Percentiles rank a stretch among this genome's conserved stretches.
Conservation (phyloP, 2,113 vertebrate species). For the Emydocephalus ijimae region DNA sequence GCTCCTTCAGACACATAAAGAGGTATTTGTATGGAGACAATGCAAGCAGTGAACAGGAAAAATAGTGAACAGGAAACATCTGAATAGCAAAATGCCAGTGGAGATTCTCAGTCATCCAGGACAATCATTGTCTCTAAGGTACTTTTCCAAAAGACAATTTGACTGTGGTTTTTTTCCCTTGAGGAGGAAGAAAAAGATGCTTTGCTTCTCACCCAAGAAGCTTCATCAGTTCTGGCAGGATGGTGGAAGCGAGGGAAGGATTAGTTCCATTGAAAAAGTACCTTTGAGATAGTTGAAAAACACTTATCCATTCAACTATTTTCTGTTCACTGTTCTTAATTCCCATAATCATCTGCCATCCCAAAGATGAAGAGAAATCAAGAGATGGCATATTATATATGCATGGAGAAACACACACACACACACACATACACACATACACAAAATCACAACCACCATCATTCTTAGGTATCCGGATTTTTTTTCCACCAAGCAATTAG, state of each 20-base stretch:
- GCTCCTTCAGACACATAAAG: not conserved
- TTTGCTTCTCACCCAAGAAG: not conserved
- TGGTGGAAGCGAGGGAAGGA: not conserved
- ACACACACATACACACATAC: too few relatives aligned
- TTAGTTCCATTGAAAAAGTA: not conserved
- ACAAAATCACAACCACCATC: not conserved
- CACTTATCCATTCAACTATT: not conserved
- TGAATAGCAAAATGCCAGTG: not conserved
- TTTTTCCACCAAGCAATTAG: not conserved
- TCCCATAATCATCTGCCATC: not conserved
- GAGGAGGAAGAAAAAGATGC: not conserved
- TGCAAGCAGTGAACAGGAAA: not conserved
- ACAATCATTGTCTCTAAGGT: not conserved
- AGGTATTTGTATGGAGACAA: not conserved
- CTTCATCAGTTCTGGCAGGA: not conserved
- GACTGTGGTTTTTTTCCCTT: not conserved
- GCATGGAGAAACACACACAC: too few relatives aligned
- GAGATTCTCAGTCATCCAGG: not conserved
- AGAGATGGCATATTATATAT: not conserved
- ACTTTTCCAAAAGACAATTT: not conserved
- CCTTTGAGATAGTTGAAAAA: not conserved
- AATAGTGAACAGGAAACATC: not conserved
- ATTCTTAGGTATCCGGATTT: not conserved
- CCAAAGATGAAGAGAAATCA: not conserved
- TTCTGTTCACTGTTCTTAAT: not conserved